These are phyloP conservation scores for Apamea epomidion DNA, from an alignment of 2,888 invertebrate genomes.

Conservation along the genomic window DNA sequence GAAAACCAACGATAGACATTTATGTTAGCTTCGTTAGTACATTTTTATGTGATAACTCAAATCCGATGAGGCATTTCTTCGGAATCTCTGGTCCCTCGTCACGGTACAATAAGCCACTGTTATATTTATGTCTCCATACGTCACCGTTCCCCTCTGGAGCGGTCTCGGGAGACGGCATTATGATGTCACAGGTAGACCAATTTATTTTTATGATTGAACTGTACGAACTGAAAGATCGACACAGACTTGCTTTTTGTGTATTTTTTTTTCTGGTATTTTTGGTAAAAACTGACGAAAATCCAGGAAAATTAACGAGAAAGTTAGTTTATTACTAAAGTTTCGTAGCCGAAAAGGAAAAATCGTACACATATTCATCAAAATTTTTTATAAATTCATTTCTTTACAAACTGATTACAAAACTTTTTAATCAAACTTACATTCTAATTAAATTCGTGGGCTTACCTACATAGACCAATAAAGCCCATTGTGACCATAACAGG, in stretches of 20 bases:
- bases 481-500: constrained; percentile 75
- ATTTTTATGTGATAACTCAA: constrained; percentile 51
- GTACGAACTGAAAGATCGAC: constrained; percentile 49
- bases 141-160: constrained; percentile 73
- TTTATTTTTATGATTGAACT: constrained; percentile 85
- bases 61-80: constrained; percentile 60
- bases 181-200: constrained; percentile 83
- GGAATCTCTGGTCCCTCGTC: constrained; percentile 75
- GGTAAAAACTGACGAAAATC: not conserved
- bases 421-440: not conserved
- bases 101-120: constrained; percentile 76
- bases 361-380: not conserved
- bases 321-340: not conserved
- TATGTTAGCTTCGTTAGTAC: constrained; percentile 32
- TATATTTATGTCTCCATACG: constrained; percentile 81
- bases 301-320: not conserved
- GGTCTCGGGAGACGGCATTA: constrained; percentile 82
- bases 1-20: constrained; percentile 3
- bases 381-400: not conserved
- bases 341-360: not conserved
- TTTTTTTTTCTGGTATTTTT: not conserved
- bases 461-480: constrained; percentile 11
- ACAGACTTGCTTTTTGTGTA: not conserved
- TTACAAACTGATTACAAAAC: too few relatives aligned
- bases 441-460: not conserved